Evolutionary conservation across 2,888 invertebrate genomes (phyloP), one percentile per base, ranked within the genome.

Genomic region (Stenichneumon culpator): DNA sequence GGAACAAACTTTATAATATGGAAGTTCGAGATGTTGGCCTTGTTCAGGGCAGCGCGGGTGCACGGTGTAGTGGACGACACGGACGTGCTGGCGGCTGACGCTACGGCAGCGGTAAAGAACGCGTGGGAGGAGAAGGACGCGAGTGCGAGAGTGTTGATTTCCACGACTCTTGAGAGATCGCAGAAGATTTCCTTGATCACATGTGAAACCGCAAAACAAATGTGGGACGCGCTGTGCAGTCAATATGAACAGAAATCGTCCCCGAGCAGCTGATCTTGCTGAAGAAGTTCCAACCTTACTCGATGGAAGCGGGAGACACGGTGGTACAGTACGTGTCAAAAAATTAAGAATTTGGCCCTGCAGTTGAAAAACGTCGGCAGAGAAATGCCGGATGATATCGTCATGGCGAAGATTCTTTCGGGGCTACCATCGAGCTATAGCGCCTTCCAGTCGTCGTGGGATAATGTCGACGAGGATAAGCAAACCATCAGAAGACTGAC

Each of bases 281-380:
- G 14, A 84, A 89, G 39, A 77, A 78, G 7, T 89, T 89, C 65
- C 86, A 89, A 25, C 79, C 81, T 0, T 86, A 87, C 39, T 44
- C 47, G 2, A 88, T 88, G 88, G 63, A 52, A 0, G 11, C 86
- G 7, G 87, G 69, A 6, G 90, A 91, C 36, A 83, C 83, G 2
- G 86, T 92, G 1, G 89, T 89, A 1, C 88, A 91, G 65, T 90
- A 92, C 68, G 85, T 91, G 6, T 65, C 90, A 2, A 90, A 90
- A 78, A 84, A n/a, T 91, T 1, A 89, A 89, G 80, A 91, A 90
- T 70, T 63, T 91, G 75, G 91, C 90, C n/a, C n/a, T n/a, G n/a
- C 16, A 25, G 25, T 2, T 25, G 25, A 25, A 25, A 25, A 2
- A 25, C 1, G 25, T 25, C 25, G 25, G 2, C 2, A 1, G 25